Conservation (phyloP, 2,888 invertebrate genomes). For the Stenichneumon culpator region DNA sequence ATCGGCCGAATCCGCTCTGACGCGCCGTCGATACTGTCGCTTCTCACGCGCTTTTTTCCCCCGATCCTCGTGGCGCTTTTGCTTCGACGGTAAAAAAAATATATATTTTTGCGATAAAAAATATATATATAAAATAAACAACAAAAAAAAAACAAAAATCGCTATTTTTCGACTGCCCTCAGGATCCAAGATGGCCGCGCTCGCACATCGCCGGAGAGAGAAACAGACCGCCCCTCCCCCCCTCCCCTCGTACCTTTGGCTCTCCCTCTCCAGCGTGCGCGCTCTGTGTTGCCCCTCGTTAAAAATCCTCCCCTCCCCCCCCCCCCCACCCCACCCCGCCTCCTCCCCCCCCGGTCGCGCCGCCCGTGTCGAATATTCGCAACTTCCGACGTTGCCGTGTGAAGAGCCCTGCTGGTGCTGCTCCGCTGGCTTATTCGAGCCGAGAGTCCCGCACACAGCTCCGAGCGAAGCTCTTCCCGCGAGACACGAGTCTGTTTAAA, state of each 20-base stretch:
- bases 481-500: not conserved
- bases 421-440: not conserved
- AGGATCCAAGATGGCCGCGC: constrained; percentile 83
- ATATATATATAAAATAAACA: not conserved
- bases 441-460: not conserved
- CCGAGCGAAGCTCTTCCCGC: not conserved
- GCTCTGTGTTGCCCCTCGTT: constrained; percentile 32
- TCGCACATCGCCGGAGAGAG: constrained; percentile 75
- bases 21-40: constrained; percentile 10
- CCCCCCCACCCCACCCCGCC: not conserved
- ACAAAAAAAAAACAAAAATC: constrained; percentile 71
- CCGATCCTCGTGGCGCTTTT: constrained; percentile 71
- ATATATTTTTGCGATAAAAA: not conserved
- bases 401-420: constrained; percentile 62
- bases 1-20: not conserved
- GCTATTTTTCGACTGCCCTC: constrained; percentile 81
- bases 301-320: constrained; percentile 15
- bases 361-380: constrained; percentile 66
- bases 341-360: constrained; percentile 43
- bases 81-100: too few species aligned
- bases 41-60: not conserved
- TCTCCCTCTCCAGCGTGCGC: constrained; percentile 49
- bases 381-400: constrained; percentile 73
- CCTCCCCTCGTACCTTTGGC: constrained; percentile 52
- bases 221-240: constrained; percentile 71